Conservation (phyloP, 2,113 vertebrate species). For the Glaucidium brasilianum region DNA sequence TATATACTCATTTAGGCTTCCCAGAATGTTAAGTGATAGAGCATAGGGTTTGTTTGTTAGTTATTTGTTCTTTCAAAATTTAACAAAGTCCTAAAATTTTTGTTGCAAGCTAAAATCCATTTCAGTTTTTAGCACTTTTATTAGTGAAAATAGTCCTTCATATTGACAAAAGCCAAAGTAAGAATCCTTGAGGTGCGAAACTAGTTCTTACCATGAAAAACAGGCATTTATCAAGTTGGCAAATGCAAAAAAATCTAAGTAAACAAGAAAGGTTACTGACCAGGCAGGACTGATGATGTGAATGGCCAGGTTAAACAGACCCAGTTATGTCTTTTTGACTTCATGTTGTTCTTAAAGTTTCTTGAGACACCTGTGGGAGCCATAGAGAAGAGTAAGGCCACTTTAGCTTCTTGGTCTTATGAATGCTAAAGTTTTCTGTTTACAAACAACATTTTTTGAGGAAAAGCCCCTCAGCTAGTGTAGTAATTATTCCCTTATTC, state of each 20-base stretch:
- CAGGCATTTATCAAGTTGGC: not conserved
- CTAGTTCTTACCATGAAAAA: not conserved
- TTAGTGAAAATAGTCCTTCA: not conserved
- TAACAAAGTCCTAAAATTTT: not conserved
- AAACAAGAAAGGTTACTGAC: not conserved
- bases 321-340: not conserved
- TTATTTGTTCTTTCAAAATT: not conserved
- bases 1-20: not conserved
- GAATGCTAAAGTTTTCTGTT: not conserved
- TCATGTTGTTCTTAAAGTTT: not conserved
- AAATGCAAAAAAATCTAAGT: not conserved
- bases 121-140: not conserved
- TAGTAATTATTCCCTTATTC: not conserved
- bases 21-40: not conserved
- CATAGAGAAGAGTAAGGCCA: not conserved
- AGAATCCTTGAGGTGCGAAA: not conserved
- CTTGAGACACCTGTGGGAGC: not conserved
- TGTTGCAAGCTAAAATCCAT: not conserved
- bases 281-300: not conserved
- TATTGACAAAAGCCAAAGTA: not conserved
- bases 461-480: fast-evolving
- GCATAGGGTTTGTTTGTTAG: not conserved
- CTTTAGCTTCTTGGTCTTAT: not conserved
- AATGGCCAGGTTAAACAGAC: not conserved
- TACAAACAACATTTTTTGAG: not conserved